A percentile compares a stretch with the other conserved stretches of the same genome.
Evolutionary conservation across 2,797 vertebrate species (phyloP).

Genomic region (Spatula clypeata): DNA sequence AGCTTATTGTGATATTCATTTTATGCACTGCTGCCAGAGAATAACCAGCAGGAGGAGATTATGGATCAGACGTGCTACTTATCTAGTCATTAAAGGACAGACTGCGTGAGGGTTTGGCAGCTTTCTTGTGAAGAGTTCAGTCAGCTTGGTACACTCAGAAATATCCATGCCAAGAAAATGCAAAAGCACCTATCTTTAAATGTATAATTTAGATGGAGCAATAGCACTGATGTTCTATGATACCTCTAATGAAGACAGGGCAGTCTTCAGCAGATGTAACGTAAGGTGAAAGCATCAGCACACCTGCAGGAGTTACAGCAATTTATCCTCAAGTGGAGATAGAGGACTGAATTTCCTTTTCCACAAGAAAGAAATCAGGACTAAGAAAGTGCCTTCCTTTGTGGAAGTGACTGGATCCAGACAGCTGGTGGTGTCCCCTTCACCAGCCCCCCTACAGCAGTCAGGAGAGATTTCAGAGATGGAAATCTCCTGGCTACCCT

Average conservation of each 20-base stretch:
- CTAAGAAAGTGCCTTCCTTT: neutral
- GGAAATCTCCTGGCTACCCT: neutral
- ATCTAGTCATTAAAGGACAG: neutral
- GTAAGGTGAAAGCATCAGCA: neutral
- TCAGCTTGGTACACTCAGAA: neutral
- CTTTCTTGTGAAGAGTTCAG: neutral
- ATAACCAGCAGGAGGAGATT: constrained; percentile 4
- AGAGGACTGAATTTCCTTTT: neutral
- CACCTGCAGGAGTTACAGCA: neutral
- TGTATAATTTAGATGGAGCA: neutral
- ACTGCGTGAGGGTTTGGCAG: neutral
- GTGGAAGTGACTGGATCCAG: neutral
- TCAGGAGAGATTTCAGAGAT: neutral
- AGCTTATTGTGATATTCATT: neutral
- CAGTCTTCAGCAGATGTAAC: fast-evolving
- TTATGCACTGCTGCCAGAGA: neutral
- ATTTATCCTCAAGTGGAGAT: neutral
- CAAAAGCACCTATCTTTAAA: neutral
- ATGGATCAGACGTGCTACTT: constrained; percentile 4
- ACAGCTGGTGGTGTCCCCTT: neutral
- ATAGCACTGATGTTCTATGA: fast-evolving
- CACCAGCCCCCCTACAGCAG: neutral
- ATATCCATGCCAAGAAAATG: neutral
- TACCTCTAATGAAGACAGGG: neutral
- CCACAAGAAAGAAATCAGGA: neutral